A percentile compares a stretch with the other conserved stretches of the same genome.
These are phyloP conservation scores for Anguilla anguilla DNA, from an alignment of 2,797 vertebrate species.

Conservation along the genomic window DNA sequence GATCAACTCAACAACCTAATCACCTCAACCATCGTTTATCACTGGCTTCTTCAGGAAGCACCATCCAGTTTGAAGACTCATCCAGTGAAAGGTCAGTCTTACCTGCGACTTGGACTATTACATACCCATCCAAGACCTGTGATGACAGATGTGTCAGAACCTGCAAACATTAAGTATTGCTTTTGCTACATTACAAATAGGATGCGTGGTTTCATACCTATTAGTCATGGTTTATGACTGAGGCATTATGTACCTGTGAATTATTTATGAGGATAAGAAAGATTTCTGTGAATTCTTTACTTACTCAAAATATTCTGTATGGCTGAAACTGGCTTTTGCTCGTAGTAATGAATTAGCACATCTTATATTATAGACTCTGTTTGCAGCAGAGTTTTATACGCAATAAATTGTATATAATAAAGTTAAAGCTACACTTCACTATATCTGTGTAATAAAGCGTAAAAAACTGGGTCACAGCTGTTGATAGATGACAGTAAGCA, in stretches of 20 bases:
- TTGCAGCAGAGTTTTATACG: neutral
- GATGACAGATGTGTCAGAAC: neutral
- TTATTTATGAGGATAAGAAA: neutral
- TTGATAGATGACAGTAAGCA: too few species aligned
- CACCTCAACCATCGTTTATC: neutral
- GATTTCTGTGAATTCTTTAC: neutral
- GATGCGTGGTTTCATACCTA: neutral
- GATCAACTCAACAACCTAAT: neutral
- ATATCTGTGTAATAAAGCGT: too few species aligned
- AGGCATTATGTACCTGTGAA: neutral
- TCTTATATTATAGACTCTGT: neutral
- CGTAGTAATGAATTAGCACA: neutral
- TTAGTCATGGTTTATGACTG: neutral
- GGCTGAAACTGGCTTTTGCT: neutral
- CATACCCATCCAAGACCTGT: neutral
- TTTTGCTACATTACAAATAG: neutral
- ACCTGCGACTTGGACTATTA: neutral
- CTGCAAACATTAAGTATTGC: neutral
- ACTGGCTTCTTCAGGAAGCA: neutral
- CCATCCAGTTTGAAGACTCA: neutral
- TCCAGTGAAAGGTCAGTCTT: constrained; percentile 7
- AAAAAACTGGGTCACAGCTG: too few species aligned
- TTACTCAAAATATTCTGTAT: neutral
- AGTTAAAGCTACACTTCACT: too few species aligned
- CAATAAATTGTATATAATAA: neutral